Percentiles rank a stretch among this genome's conserved stretches.
Conservation (phyloP, 92 coral and sea anemone species). For the Zoanthus sociatus region DNA sequence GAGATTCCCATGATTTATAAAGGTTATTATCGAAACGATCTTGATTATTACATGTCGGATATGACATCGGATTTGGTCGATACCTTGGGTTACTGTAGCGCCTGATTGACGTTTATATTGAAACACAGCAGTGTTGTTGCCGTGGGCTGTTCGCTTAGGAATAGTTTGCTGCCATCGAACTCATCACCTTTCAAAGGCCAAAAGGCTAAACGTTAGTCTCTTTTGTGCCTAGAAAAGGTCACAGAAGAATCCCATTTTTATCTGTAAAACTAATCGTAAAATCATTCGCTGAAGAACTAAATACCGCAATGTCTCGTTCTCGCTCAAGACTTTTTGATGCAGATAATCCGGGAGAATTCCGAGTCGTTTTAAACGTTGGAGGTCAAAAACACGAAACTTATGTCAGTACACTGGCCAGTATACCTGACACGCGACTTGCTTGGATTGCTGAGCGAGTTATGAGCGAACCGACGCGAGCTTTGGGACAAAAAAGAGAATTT, state of each 20-base stretch:
- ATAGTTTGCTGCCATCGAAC: slow-evolving; percentile 6
- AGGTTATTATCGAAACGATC: slow-evolving; percentile 22
- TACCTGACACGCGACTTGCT: slow-evolving; percentile 94
- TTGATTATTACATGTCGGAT: slow-evolving; percentile 45
- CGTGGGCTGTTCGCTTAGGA: slow-evolving; percentile 19
- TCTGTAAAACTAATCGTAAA: not conserved
- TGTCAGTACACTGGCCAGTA: slow-evolving; percentile 88
- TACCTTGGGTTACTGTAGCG: slow-evolving; percentile 15
- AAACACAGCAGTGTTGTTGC: slow-evolving; percentile 3
- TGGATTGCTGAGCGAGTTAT: slow-evolving; percentile 94
- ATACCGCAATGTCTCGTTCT: slow-evolving; percentile 75
- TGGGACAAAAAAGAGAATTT: slow-evolving; percentile 88
- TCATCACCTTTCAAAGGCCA: not conserved
- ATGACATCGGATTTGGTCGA: slow-evolving; percentile 11
- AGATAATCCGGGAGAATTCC: slow-evolving; percentile 89
- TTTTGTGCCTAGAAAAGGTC: not conserved
- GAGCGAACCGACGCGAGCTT: slow-evolving; percentile 78
- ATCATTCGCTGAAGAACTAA: not conserved
- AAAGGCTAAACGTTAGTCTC: slow-evolving; percentile 20
- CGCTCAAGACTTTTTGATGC: slow-evolving; percentile 88
- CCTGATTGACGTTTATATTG: slow-evolving; percentile 20
- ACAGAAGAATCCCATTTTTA: not conserved
- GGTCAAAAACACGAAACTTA: slow-evolving; percentile 98
- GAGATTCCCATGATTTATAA: slow-evolving; percentile 4
- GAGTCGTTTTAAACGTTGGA: slow-evolving; percentile 91